A percentile compares a stretch with the other conserved stretches of the same genome.
phyloP scores from a whole-genome alignment of 1,140 invertebrate genomes.

The Drosophila sulfurigaster region DNA sequence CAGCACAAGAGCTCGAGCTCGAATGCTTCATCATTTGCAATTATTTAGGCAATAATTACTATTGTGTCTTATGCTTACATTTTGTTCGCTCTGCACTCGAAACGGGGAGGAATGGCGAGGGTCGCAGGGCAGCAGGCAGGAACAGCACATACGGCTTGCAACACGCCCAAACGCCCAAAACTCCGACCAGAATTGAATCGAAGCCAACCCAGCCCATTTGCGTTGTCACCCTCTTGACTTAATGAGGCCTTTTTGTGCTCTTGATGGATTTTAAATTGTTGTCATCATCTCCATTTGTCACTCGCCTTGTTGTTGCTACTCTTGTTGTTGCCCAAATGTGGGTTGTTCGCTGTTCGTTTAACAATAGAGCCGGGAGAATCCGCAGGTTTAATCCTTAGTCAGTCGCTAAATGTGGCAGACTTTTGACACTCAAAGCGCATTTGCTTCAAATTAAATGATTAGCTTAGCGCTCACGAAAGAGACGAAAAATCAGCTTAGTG shows the following conservation, averaged over 20 bases:
- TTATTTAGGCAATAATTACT: constrained; percentile 85
- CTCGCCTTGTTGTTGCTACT: constrained; percentile 7
- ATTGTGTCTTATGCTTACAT: constrained; percentile 85
- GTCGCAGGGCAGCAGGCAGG: background rate
- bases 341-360: background rate
- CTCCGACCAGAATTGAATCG: background rate
- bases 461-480: background rate
- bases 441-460: constrained; percentile 44
- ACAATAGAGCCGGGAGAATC: background rate
- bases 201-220: constrained; percentile 50
- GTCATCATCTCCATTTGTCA: constrained; percentile 74
- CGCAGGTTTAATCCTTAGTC: constrained; percentile 20
- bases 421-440: constrained; percentile 57
- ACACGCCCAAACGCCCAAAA: constrained; percentile 27
- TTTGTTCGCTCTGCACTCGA: constrained; percentile 43
- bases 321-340: constrained; percentile 11
- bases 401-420: constrained; percentile 39
- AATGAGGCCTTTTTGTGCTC: constrained; percentile 84
- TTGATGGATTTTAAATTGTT: constrained; percentile 84
- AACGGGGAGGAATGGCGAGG: background rate
- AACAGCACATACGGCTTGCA: constrained; percentile 40
- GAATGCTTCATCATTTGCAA: constrained; percentile 79
- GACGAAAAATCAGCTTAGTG: background rate
- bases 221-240: constrained; percentile 80
- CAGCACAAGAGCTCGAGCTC: background rate